These are phyloP conservation scores for Agriotes lineatus DNA, from an alignment of 2,888 invertebrate genomes.

Conservation along the genomic window DNA sequence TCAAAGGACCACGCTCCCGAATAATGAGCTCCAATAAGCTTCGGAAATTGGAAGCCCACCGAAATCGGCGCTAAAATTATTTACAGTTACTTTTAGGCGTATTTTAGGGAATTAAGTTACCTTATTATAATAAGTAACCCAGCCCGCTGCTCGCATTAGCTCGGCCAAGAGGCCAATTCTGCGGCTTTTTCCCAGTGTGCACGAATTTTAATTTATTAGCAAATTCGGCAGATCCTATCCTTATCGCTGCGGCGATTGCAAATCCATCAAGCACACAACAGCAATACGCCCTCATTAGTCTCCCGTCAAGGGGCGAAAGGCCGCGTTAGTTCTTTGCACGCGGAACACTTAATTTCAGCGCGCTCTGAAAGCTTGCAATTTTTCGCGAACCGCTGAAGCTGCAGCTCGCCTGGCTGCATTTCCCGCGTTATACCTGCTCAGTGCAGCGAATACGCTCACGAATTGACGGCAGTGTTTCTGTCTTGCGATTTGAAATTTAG, in stretches of 20 bases:
- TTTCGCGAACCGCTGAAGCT: too few species aligned
- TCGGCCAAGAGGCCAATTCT: neutral
- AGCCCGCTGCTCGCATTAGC: neutral
- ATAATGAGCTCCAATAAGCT: constrained; percentile 23
- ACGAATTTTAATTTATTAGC: too few species aligned
- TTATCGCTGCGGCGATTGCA: too few species aligned
- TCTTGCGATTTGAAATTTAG: constrained; percentile 33
- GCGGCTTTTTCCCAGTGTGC: neutral
- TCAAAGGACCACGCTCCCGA: constrained; percentile 15
- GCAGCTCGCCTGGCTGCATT: too few species aligned
- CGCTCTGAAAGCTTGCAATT: constrained; percentile 13
- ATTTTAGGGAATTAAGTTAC: constrained; percentile 1
- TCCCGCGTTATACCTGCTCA: constrained; percentile 15
- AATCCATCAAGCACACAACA: constrained; percentile 15
- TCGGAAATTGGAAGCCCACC: constrained; percentile 8
- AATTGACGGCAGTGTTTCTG: constrained; percentile 35
- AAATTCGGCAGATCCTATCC: too few species aligned
- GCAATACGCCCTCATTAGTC: constrained; percentile 18
- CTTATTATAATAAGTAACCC: neutral
- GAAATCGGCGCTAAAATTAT: constrained; percentile 7
- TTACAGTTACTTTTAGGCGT: constrained; percentile 1
- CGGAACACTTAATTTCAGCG: constrained; percentile 21
- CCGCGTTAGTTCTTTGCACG: neutral
- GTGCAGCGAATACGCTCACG: constrained; percentile 7
- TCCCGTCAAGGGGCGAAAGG: constrained; percentile 6